phyloP scores from a whole-genome alignment of 2,113 vertebrate species.

The Peromyscus leucopus region DNA sequence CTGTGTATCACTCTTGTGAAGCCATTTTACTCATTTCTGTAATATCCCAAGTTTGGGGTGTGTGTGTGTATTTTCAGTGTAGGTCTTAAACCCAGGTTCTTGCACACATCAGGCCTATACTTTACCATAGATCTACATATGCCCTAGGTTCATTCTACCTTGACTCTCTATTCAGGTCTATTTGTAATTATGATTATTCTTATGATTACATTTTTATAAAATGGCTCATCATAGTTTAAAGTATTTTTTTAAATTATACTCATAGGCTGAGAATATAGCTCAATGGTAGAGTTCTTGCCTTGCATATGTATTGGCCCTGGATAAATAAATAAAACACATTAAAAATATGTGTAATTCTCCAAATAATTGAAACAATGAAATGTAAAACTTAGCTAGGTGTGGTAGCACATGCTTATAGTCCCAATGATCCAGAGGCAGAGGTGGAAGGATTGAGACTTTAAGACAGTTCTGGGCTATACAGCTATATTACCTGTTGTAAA shows the following conservation, averaged over 20 bases:
- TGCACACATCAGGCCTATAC: neutral
- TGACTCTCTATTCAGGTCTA: neutral
- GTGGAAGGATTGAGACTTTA: neutral
- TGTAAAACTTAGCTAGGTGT: neutral
- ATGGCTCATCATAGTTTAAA: slow-evolving; percentile 21
- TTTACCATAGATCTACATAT: neutral
- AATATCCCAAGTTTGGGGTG: neutral
- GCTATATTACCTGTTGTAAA: neutral
- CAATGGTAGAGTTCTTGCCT: neutral
- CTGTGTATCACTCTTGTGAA: neutral
- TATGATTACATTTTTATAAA: slow-evolving; percentile 6
- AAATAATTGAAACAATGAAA: slow-evolving; percentile 30
- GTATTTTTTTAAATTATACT: slow-evolving; percentile 14
- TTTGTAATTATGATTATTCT: slow-evolving; percentile 58
- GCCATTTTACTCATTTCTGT: neutral
- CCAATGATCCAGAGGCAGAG: neutral
- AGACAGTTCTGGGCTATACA: neutral
- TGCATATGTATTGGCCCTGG: neutral
- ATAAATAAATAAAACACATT: neutral
- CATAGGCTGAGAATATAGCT: neutral
- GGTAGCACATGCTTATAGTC: neutral
- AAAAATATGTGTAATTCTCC: neutral
- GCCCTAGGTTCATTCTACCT: neutral
- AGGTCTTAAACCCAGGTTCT: neutral
- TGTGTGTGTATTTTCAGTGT: neutral